Evolutionary conservation across 2,113 vertebrate genomes (phyloP).

Genomic region (Chascanopsetta lugubris): DNA sequence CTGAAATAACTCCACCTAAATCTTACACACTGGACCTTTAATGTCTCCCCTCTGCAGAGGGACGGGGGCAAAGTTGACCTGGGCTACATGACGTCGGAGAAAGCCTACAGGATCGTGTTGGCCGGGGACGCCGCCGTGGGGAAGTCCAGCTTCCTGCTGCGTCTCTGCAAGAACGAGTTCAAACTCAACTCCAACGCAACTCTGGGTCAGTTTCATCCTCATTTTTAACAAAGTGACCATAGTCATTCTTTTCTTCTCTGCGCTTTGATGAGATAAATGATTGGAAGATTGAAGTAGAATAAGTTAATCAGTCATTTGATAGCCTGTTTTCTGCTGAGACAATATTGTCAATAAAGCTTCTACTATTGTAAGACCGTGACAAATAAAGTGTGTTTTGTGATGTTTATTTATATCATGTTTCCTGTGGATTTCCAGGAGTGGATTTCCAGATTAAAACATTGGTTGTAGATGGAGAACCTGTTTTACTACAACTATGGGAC

Average conservation of each 20-base stretch:
- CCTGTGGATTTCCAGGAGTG: constrained; percentile 84
- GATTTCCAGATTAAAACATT: constrained; percentile 97
- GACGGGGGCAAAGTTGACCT: constrained; percentile 56
- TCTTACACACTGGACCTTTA: too few species aligned
- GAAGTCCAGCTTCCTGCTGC: constrained; percentile 95
- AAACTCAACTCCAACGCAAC: constrained; percentile 88
- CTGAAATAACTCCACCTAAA: too few species aligned
- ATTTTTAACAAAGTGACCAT: too few species aligned
- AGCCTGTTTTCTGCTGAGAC: neutral
- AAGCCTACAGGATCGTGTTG: constrained; percentile 92
- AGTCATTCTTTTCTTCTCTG: neutral
- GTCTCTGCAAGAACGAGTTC: constrained; percentile 98
- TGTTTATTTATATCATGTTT: neutral
- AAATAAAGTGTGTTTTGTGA: neutral
- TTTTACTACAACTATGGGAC: constrained; percentile 93
- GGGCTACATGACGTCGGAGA: constrained; percentile 83
- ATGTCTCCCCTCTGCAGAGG: constrained; percentile 41
- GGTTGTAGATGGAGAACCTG: constrained; percentile 92
- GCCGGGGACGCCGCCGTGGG: constrained; percentile 95
- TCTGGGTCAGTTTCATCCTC: constrained; percentile 80
- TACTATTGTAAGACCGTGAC: neutral
- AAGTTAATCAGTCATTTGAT: neutral
- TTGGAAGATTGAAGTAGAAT: constrained; percentile 1
- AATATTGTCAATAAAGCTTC: neutral
- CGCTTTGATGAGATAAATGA: neutral